phyloP scores from a whole-genome alignment of 2,888 invertebrate genomes.

The Polymixis flavicincta region DNA sequence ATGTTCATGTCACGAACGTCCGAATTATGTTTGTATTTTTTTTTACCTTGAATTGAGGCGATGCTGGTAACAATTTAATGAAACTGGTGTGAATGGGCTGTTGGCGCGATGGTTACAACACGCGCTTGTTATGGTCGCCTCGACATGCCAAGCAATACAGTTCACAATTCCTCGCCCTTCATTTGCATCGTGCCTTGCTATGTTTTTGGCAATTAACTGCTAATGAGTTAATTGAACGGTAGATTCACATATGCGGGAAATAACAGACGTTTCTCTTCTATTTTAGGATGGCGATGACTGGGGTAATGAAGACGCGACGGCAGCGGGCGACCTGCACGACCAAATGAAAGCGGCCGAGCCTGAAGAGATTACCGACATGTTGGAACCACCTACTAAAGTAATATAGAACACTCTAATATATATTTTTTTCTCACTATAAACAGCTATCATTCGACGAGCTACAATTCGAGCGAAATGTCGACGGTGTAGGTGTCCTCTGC shows the following conservation, averaged over 20 bases:
- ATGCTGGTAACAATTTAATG: neutral
- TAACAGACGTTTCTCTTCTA: neutral
- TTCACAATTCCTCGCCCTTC: neutral
- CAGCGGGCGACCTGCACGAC: conserved; percentile 81
- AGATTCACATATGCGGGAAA: neutral
- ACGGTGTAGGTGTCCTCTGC: neutral
- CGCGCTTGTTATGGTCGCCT: neutral
- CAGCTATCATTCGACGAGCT: neutral
- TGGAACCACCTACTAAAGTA: conserved; percentile 92
- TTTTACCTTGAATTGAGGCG: neutral
- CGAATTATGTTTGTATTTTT: too few relatives aligned
- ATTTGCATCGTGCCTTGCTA: neutral
- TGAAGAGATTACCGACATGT: conserved; percentile 89
- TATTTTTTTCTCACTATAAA: neutral
- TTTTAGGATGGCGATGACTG: conserved; percentile 85
- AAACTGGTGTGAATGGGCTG: neutral
- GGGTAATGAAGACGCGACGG: conserved; percentile 83
- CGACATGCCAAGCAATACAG: neutral
- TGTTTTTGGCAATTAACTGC: neutral
- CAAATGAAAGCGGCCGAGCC: conserved; percentile 78
- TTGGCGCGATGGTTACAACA: neutral
- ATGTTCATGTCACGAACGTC: too few relatives aligned
- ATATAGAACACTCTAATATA: neutral
- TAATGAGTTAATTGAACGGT: neutral
- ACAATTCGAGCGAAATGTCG: neutral